Evolutionary conservation across 2,113 vertebrate genomes (phyloP), one percentile per base, ranked within the genome.

Genomic region (Trinectes maculatus): DNA sequence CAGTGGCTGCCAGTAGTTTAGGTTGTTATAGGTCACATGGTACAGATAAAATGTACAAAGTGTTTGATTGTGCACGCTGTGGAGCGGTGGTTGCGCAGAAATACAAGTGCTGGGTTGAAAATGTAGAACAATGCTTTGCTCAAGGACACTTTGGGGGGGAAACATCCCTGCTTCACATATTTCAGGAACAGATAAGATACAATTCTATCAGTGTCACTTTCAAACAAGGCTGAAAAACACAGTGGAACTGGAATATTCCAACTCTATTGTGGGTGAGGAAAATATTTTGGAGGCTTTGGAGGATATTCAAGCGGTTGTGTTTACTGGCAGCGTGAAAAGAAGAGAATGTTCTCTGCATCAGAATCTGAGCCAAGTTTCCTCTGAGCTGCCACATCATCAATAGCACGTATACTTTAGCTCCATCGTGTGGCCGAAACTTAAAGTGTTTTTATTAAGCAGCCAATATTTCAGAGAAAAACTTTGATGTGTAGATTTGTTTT

Each of bases 381-480:
- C 54, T 39, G 8, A 58, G 51, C 19, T 83, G 80, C 84, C 89
- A 90, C 87, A 87, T 88, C 84, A 88, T 80, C 86, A 86, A 16
- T 28, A 46, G 46, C 34, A 62, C 9, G 59, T 43, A 34, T 22
- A 28, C 58, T 74, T 19, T 46, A 71, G 63, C 81, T n/a, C 79
- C 88, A 83, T 74, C 88, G 54, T 53, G 77, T 83, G 88, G 84
- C 49, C 40, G 3, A 79, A 79, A 9, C 13, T 1, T 36, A 3
- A 13, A 29, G 6, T 52, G 2, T 28, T 33, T 13, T n/a, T 22
- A 5, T 2, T 24, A 59, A 43, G 8, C 18, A 39, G 25, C 1
- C 10, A 8, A 3, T 8, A 26, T 13, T 6, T n/a, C 6, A 9
- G 47, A 49, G 6, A 49, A 18, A 42, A 39, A 31, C 29, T 5